Conservation (phyloP, 2,797 vertebrate species). For the Pachyuromys duprasi region DNA sequence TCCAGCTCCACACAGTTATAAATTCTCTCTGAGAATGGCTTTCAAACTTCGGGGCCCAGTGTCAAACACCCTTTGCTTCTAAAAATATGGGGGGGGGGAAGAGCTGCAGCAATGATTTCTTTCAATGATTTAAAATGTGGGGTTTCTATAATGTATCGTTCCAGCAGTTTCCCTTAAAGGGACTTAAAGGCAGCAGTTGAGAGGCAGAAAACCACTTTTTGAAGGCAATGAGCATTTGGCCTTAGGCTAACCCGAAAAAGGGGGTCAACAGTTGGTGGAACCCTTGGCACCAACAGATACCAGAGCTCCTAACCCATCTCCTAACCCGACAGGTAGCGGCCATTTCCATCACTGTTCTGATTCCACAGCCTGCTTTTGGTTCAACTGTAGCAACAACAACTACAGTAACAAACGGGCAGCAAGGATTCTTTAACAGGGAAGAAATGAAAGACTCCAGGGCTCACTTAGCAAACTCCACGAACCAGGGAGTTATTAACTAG, state of each 20-base stretch:
- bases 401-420: background rate
- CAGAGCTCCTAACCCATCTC: background rate
- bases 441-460: background rate
- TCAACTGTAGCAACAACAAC: background rate
- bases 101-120: background rate
- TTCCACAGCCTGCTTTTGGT: background rate
- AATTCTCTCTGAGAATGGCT: slow-evolving; percentile 6
- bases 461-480: background rate
- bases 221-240: background rate
- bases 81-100: background rate
- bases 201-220: too few relatives aligned
- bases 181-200: background rate
- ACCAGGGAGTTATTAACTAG: background rate
- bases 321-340: background rate
- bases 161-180: background rate
- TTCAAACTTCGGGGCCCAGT: background rate
- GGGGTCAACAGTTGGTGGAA: background rate
- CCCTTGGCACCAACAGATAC: fast-evolving
- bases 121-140: background rate
- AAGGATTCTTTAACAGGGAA: background rate
- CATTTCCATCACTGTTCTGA: background rate
- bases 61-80: background rate
- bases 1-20: background rate
- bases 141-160: background rate
- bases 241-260: background rate